Evolutionary conservation across 2,797 vertebrate genomes (phyloP), one percentile per base, ranked within the genome.

Genomic region (Poeciliopsis gracilis): DNA sequence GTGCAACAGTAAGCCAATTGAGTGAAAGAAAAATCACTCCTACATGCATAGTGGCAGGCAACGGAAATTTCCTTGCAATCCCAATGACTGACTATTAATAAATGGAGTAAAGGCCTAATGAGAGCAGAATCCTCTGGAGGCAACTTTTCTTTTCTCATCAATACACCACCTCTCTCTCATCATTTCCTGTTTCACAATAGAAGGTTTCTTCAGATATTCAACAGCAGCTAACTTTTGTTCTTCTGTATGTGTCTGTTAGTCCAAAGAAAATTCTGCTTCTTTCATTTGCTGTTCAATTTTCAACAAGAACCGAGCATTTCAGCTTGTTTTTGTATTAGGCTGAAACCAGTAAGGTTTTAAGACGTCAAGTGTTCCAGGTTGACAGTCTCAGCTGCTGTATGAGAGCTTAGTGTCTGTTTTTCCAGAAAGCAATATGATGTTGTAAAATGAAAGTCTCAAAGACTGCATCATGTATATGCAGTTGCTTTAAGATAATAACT

Each of bases 11-110:
- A 92, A 90, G 90, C 90, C 86, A 92, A 93, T 92, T 90, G 88
- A 92, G 85, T 86, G 86, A 89, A 91, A 93, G 94, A 94, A 91
- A 93, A 93, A 92, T 93, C 87, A 89, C 90, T 89, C 59, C 87
- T 93, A 91, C 90, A 92, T 91, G 90, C 88, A 83, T 93, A 92
- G 89, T 92, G 94, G 91, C 93, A 94, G 91, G 86, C 86, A 90
- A 84, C 84, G 91, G 92, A 93, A 92, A 92, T 94, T 89, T 92
- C 87, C 88, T 87, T 80, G 88, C 91, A 92, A 90, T 83, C 87
- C 83, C 91, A 90, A 92, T 93, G 88, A 94, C 93, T 92, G 84
- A 86, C 90, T 93, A 95, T 95, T 94, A 95, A 95, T 94, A 94
- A 94, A 93, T 91, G 86, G 86, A 91, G 89, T 81, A 93, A 93